Conservation (phyloP, 2,797 vertebrate genomes). For the Neolamprologus multifasciatus region DNA sequence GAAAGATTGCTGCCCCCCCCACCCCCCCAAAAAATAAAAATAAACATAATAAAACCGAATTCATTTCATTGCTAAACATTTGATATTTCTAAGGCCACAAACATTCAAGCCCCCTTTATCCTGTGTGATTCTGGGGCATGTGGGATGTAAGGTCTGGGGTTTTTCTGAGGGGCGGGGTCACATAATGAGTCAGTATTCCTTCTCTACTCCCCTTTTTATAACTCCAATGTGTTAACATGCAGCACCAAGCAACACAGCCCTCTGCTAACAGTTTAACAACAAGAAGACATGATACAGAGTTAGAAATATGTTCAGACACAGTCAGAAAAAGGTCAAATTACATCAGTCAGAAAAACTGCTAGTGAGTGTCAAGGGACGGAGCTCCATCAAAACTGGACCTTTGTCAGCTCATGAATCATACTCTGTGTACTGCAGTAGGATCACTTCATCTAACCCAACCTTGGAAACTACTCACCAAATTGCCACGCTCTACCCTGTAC, state of each 20-base stretch:
- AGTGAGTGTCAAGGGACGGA: background rate
- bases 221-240: background rate
- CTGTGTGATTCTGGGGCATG: background rate
- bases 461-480: background rate
- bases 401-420: slow-evolving; percentile 1
- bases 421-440: background rate
- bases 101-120: background rate
- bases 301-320: background rate
- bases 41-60: background rate
- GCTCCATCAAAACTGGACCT: background rate
- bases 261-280: background rate
- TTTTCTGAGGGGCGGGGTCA: background rate
- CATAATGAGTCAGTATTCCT: background rate
- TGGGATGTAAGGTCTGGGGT: background rate
- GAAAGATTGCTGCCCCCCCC: rapidly evolving
- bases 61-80: background rate
- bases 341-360: background rate
- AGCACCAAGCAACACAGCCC: background rate
- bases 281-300: background rate
- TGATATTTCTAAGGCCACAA: background rate
- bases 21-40: background rate
- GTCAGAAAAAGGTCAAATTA: background rate
- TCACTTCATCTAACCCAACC: background rate
- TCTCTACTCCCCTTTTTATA: background rate
- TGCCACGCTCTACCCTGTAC: background rate